Conservation (phyloP, 2,888 invertebrate species). For the Gibbula magus region DNA sequence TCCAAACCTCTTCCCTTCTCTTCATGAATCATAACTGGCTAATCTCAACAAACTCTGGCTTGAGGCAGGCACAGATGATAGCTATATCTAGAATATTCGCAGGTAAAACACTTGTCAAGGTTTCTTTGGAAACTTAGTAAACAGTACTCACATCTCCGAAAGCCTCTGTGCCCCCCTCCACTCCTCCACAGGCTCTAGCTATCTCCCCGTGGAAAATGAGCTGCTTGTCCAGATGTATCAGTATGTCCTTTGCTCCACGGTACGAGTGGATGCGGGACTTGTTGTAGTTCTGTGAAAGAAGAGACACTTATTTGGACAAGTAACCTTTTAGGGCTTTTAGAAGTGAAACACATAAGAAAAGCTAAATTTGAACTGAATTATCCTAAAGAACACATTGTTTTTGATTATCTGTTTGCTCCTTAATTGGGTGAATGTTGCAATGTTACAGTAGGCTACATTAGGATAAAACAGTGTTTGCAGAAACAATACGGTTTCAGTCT, state of each 20-base stretch:
- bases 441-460: no score
- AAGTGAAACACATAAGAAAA: neutral
- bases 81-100: no score
- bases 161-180: constrained; percentile 82
- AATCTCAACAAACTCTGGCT: no score
- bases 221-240: constrained; percentile 82
- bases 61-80: no score
- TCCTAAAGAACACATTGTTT: neutral
- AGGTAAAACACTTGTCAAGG: no score
- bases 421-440: neutral
- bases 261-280: constrained; percentile 90
- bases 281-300: constrained; percentile 85
- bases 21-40: no score
- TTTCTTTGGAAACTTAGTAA: no score
- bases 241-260: constrained; percentile 84
- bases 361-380: no score
- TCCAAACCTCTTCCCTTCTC: no score
- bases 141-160: constrained; percentile 76
- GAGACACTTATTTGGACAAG: neutral
- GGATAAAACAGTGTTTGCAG: no score
- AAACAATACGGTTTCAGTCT: no score
- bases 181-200: constrained; percentile 85
- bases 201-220: constrained; percentile 89
- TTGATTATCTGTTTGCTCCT: neutral
- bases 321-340: neutral